phyloP scores from a whole-genome alignment of 2,797 vertebrate genomes.

The Picus viridis region DNA sequence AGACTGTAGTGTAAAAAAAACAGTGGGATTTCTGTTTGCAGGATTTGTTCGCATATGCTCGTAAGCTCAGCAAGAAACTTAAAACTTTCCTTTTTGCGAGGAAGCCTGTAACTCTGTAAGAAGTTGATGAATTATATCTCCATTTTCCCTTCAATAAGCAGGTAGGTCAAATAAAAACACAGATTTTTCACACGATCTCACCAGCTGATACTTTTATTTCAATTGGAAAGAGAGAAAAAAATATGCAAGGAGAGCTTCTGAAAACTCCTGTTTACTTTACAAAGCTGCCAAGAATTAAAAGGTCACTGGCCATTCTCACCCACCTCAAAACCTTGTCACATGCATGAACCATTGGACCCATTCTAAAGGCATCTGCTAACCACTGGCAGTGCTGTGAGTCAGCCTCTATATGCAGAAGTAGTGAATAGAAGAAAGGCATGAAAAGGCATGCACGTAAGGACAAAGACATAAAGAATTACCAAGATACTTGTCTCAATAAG shows the following conservation, averaged over 20 bases:
- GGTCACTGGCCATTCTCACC: neutral
- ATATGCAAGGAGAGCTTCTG: neutral
- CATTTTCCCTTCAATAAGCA: neutral
- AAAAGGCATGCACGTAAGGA: neutral
- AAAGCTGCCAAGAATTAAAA: neutral
- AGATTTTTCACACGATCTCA: neutral
- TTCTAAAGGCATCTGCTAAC: neutral
- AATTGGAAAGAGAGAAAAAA: neutral
- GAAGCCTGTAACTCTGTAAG: neutral
- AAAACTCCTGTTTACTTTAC: neutral
- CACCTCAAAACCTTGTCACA: neutral
- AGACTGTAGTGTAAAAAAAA: neutral
- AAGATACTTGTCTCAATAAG: neutral
- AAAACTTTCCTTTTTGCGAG: neutral
- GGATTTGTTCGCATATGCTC: no score
- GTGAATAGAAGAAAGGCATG: neutral
- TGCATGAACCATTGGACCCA: neutral
- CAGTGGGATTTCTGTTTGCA: no score
- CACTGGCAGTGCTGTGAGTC: neutral
- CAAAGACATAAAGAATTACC: neutral
- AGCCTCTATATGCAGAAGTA: neutral
- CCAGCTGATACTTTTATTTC: neutral
- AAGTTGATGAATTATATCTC: neutral
- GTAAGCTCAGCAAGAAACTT: neutral
- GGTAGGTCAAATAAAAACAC: neutral